A percentile compares a stretch with the other conserved stretches of the same genome.
Conservation (phyloP, 2,888 invertebrate species). For the Lymantria dispar region DNA sequence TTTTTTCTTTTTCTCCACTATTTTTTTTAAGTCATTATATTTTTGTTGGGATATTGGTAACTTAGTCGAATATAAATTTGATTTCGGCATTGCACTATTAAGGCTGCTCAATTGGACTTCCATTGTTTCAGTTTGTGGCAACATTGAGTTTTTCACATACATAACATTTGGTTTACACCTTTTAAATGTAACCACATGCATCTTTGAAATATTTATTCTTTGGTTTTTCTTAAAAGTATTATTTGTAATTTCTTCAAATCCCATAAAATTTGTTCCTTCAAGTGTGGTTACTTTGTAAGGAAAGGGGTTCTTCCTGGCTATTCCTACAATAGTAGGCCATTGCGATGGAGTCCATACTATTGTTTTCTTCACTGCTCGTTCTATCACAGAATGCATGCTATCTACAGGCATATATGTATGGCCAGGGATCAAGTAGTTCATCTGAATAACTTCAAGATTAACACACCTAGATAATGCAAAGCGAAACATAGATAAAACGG, state of each 20-base stretch:
- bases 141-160: background rate
- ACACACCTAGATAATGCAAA: background rate
- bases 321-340: background rate
- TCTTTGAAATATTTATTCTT: background rate
- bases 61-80: background rate
- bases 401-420: slow-evolving; percentile 39
- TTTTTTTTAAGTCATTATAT: background rate
- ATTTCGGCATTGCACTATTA: no score
- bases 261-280: background rate
- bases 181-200: background rate
- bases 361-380: slow-evolving; percentile 20
- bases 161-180: background rate
- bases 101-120: no score
- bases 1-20: background rate
- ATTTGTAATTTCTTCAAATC: background rate
- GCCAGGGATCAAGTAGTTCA: slow-evolving; percentile 32
- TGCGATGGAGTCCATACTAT: slow-evolving; percentile 16
- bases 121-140: background rate
- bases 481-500: background rate
- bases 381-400: slow-evolving; percentile 26
- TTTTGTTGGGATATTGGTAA: background rate
- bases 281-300: background rate
- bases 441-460: slow-evolving; percentile 11
- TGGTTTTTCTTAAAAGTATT: background rate
- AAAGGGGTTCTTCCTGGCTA: background rate